Base-by-base conservation (phyloP, 2,888 invertebrate genomes). In the Heteromyza rotundicornis region DNA sequence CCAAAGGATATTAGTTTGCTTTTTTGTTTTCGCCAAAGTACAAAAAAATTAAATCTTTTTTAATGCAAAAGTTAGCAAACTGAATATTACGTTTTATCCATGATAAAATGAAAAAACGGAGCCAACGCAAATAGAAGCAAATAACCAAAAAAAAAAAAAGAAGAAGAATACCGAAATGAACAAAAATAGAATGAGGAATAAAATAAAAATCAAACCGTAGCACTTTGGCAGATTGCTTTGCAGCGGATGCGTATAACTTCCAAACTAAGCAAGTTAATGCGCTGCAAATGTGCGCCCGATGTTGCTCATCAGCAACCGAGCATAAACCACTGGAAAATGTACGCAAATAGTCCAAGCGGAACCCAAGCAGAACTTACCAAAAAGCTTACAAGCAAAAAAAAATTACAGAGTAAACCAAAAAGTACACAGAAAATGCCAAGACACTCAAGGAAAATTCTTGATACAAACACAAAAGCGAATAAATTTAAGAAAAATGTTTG, bases 231-330 rank as follows among this genome's bases (percentile, higher is more conserved):
- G 20, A 47, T 47, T 47, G 47, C 47, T 19, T 20, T 47, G 47
- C 20, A 17, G 47, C 20, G 47, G 7, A 20, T 47, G 47, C 47
- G 47, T 20, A 47, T 47, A 47, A 47, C 47, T 47, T 47, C 7
- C 47, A 47, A 17, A 47, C 47, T 47, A 47, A 19, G 47, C 47
- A 47, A 17, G 47, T 47, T 47, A 47, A 47, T 47, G 47, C 47
- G 47, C 47, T 19, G 47, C 47, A 47, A 47, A 47, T 47, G 47
- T 40, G 5, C 10, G 10, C 40, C 12, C 47, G 47, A 17, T 47
- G 47, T 17, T 47, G 47, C 47, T 47, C 47, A 47, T 47, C 47
- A 47, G 47, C 47, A 47, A 19, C 20, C 20, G 20, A 47, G 47
- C 47, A 47, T 47, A 47, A 47, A 47, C 47, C 47, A 47, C 47